Percentiles rank a stretch among this genome's conserved stretches.
Evolutionary conservation across 2,113 vertebrate genomes (phyloP).

Genomic region (Rousettus leschenaultii): DNA sequence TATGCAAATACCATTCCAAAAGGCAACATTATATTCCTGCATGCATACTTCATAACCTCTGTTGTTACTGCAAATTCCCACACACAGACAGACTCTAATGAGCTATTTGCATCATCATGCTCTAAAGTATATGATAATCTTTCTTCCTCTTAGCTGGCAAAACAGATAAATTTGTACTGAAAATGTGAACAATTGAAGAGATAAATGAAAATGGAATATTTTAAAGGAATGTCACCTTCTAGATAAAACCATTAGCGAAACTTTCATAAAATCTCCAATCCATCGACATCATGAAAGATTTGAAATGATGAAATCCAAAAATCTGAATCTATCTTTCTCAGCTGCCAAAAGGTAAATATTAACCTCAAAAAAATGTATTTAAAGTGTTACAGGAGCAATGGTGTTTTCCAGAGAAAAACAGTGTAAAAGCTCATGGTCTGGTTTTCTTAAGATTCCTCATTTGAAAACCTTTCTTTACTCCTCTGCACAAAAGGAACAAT

Average conservation of each 20-base stretch:
- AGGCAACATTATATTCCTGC: constrained; percentile 19
- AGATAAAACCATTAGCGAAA: background rate
- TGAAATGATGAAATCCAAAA: constrained; percentile 19
- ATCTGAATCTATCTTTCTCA: background rate
- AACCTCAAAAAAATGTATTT: background rate
- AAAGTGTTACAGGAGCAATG: background rate
- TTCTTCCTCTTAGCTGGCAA: constrained; percentile 41
- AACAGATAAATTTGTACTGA: constrained; percentile 31
- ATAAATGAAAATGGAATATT: constrained; percentile 3
- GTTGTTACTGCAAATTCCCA: background rate
- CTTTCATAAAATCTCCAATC: background rate
- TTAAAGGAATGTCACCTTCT: background rate
- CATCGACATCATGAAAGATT: background rate
- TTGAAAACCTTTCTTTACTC: background rate
- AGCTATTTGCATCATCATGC: constrained; percentile 6
- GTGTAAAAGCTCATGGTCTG: background rate
- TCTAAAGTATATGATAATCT: background rate
- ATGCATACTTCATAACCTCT: background rate
- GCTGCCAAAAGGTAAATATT: background rate
- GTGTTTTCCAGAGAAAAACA: background rate
- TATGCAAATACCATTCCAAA: constrained; percentile 44
- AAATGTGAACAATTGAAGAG: constrained; percentile 35
- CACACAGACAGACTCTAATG: background rate
- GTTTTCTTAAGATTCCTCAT: background rate
- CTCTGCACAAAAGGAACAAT: background rate